Evolutionary conservation across 2,797 vertebrate species (phyloP).

Genomic region (Girardinus metallicus): DNA sequence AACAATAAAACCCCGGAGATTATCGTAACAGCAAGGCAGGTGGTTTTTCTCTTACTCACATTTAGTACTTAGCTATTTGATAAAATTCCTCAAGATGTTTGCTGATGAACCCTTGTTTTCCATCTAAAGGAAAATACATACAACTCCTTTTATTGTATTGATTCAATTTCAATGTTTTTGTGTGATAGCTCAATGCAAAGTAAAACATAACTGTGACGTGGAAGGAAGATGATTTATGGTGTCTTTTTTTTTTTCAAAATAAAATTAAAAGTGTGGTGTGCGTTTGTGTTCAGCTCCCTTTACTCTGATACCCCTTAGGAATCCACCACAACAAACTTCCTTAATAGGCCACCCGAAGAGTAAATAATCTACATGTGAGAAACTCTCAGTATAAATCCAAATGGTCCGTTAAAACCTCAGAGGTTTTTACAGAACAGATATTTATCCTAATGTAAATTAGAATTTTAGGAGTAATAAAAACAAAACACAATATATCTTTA

Average conservation of each 20-base stretch:
- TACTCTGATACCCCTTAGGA: background rate
- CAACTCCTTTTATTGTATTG: background rate
- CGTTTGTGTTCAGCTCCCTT: background rate
- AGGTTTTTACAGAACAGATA: background rate
- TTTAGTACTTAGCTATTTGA: background rate
- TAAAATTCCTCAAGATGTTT: background rate
- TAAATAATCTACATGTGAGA: background rate
- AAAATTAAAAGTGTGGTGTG: background rate
- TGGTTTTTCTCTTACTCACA: background rate
- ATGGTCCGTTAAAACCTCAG: background rate
- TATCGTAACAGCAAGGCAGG: background rate
- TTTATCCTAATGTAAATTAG: background rate
- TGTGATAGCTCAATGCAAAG: background rate
- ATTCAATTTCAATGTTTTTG: background rate
- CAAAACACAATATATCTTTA: constrained; percentile 53
- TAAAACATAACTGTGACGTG: background rate
- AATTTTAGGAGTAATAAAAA: constrained; percentile 15
- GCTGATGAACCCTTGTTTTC: background rate
- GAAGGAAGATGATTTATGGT: background rate
- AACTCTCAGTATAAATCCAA: background rate
- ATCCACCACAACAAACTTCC: background rate
- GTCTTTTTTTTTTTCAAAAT: background rate
- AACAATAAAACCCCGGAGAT: background rate
- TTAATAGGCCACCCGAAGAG: background rate
- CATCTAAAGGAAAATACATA: background rate